Conservation (phyloP, 1,140 invertebrate genomes). For the Drosophila virilis region DNA sequence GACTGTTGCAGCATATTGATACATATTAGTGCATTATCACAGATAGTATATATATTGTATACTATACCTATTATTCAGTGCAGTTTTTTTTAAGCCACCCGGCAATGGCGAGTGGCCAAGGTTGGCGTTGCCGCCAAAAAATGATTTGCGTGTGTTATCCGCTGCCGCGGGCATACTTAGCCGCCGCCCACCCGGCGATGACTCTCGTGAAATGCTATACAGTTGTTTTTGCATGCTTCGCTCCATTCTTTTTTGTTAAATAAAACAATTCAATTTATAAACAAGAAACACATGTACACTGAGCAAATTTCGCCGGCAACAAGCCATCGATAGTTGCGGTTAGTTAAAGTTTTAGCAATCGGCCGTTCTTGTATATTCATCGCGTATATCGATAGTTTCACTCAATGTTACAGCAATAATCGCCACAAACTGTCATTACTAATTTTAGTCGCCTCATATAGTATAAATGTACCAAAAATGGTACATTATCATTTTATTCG, state of each 20-base stretch:
- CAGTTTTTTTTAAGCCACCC: slow-evolving; percentile 56
- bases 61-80: slow-evolving; percentile 56
- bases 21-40: not conserved
- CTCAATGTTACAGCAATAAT: not conserved
- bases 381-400: not conserved
- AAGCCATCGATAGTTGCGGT: slow-evolving; percentile 4
- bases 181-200: slow-evolving; percentile 33
- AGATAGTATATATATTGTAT: not conserved
- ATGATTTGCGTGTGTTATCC: slow-evolving; percentile 58
- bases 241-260: slow-evolving; percentile 32
- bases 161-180: slow-evolving; percentile 42
- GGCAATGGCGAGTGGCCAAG: slow-evolving; percentile 26
- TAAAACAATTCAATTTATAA: slow-evolving; percentile 30
- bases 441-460: not conserved
- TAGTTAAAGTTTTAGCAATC: too few species aligned
- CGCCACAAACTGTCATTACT: slow-evolving; percentile 9
- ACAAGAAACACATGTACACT: slow-evolving; percentile 38
- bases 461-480: too few species aligned
- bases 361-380: not conserved
- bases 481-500: too few species aligned
- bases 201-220: slow-evolving; percentile 48
- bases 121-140: slow-evolving; percentile 63
- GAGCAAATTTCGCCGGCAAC: slow-evolving; percentile 50
- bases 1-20: slow-evolving; percentile 78
- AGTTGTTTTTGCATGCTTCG: slow-evolving; percentile 60